Base-by-base conservation (phyloP, 2,888 invertebrate species). In the Drosophila tripunctata region DNA sequence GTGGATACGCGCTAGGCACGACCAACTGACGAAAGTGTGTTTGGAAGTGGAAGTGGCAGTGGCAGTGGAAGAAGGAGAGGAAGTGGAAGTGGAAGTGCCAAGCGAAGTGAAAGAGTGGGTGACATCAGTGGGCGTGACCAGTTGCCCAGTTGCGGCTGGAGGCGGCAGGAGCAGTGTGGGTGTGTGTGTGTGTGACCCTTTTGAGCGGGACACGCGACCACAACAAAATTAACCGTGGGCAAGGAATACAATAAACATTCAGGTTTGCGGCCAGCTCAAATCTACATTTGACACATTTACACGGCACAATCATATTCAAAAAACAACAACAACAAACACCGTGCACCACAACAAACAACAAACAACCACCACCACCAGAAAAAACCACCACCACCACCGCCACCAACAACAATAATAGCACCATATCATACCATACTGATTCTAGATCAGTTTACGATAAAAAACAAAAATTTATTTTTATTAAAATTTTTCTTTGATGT, bases 181-280 rank as follows among this genome's bases (percentile, higher is more conserved):
- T 30, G 38, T 12, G 17, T 24, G 48, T 7, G 35, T 27, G 51
- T 40, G 51, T 21, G 38, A 57, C 30, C 50, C 50, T 12, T n/a
- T 36, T 38, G 36, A 50, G 50, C 58, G 35, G 61, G 61, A 60
- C 65, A 81, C 67, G 47, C 62, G 51, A 60, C 31, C 43, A 58
- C 48, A 36, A 38, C 30, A 40, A 33, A 48, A 35, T 12, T 35
- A 64, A 68, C 38, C 82, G 75, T 68, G 72, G 69, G 57, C 66
- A 71, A 78, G 86, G 79, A 75, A 43, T 67, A 73, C 69, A 66
- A 56, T 19, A 67, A 56, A 33, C 36, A 78, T 61, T 62, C 79
- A 79, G 79, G 79, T 79, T 79, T 68, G 79, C 52, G 54, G 63
- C 71, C 4, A n/a, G 55, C 5, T 19, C 31, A 47, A 33, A 22